Percentiles rank a stretch among this genome's conserved stretches.
These are phyloP conservation scores for Falco berigora DNA, from an alignment of 2,797 vertebrate genomes.

Conservation along the genomic window DNA sequence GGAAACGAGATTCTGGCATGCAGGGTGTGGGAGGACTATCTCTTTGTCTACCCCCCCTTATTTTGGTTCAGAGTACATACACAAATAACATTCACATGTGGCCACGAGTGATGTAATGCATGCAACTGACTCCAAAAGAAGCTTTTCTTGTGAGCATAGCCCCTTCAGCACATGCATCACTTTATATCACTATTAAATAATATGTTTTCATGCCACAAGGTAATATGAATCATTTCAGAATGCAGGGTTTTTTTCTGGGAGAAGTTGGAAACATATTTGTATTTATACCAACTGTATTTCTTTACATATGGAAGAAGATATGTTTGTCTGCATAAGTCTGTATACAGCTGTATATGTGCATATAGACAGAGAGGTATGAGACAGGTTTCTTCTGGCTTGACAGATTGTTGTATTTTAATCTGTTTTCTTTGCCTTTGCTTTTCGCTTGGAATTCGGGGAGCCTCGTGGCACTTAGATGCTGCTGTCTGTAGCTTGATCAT, in stretches of 20 bases:
- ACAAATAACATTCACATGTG: constrained; percentile 59
- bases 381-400: not conserved
- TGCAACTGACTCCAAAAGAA: constrained; percentile 10
- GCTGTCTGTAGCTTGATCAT: not conserved
- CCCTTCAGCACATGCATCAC: not conserved
- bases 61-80: constrained; percentile 50
- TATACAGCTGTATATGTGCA: not conserved
- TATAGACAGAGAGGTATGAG: not conserved
- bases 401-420: not conserved
- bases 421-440: not conserved
- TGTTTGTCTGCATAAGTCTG: not conserved
- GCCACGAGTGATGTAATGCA: not conserved
- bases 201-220: not conserved
- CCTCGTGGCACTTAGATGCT: not conserved
- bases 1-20: constrained; percentile 60
- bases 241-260: not conserved
- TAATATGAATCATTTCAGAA: not conserved
- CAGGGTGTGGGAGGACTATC: constrained; percentile 56
- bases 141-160: not conserved
- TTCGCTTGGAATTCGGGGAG: not conserved
- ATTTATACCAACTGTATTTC: not conserved
- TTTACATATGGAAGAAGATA: not conserved
- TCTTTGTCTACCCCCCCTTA: constrained; percentile 54
- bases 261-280: not conserved
- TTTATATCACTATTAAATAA: not conserved